Evolutionary conservation across 2,113 vertebrate genomes (phyloP).

Genomic region (Gambusia affinis): DNA sequence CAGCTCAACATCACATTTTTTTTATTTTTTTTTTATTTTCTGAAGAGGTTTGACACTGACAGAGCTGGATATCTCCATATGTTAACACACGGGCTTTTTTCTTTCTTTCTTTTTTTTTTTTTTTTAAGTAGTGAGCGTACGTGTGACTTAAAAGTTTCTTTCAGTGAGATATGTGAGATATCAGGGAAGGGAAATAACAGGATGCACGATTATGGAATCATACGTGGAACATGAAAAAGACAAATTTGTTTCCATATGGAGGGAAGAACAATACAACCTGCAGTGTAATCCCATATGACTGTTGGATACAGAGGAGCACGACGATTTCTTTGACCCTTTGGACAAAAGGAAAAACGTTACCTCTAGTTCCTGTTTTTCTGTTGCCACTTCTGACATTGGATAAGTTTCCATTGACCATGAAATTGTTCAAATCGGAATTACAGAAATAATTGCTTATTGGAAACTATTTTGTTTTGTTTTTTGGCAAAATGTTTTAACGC

Average conservation of each 20-base stretch:
- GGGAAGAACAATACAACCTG: not conserved
- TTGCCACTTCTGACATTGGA: not conserved
- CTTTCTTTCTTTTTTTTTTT: not conserved
- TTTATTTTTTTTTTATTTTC: slow-evolving; percentile 7
- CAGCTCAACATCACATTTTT: slow-evolving; percentile 53
- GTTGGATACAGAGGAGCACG: not conserved
- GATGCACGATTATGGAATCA: not conserved
- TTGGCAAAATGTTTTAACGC: no score
- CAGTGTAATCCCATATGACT: not conserved
- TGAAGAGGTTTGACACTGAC: slow-evolving; percentile 47
- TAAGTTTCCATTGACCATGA: not conserved
- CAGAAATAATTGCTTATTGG: no score
- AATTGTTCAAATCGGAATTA: no score
- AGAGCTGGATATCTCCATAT: slow-evolving; percentile 65
- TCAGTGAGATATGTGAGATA: not conserved
- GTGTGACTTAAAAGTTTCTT: not conserved
- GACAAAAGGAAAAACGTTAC: slow-evolving; percentile 1
- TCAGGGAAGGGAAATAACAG: not conserved
- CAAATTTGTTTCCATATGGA: not conserved
- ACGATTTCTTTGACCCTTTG: slow-evolving; percentile 2
- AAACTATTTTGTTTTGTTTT: no score
- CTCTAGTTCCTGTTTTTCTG: slow-evolving; percentile 8
- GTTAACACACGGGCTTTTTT: slow-evolving; percentile 40
- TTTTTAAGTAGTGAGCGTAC: slow-evolving; percentile 3
- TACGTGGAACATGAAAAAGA: not conserved